Evolutionary conservation across 2,113 vertebrate species (phyloP).

Genomic region (Hemiprocne comata): DNA sequence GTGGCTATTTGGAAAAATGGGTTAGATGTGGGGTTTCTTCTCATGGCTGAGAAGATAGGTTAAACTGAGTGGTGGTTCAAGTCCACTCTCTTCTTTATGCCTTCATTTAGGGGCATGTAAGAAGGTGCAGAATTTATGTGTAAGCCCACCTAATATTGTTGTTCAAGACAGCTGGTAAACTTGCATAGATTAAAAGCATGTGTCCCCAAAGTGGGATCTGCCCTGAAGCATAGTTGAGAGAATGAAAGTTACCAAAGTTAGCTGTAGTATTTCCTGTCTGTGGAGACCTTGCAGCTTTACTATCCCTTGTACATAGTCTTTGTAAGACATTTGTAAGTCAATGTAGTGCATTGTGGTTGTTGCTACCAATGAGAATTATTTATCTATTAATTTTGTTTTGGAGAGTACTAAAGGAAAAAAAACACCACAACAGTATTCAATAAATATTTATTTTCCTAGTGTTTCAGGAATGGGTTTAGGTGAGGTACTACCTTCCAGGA

Average conservation of each 20-base stretch:
- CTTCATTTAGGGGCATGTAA: background rate
- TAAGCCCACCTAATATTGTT: background rate
- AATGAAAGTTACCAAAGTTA: background rate
- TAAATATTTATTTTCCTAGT: constrained; percentile 24
- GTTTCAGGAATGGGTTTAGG: constrained; percentile 18
- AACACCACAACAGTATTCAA: background rate
- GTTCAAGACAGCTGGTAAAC: background rate
- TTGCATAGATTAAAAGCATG: background rate
- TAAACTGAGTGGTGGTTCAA: background rate
- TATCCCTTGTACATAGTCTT: background rate
- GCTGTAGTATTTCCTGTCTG: background rate
- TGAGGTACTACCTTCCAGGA: constrained; percentile 28
- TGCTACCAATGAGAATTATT: background rate
- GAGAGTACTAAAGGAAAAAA: background rate
- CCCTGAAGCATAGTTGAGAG: background rate
- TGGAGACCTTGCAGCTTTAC: background rate
- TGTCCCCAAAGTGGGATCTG: background rate
- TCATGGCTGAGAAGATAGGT: background rate
- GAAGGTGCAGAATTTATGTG: no score
- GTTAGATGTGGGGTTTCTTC: background rate
- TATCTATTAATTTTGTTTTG: background rate
- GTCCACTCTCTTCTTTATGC: background rate
- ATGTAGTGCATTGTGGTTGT: background rate
- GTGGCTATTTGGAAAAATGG: background rate
- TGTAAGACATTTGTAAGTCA: no score